phyloP scores from a whole-genome alignment of 30 jellyfish, hydroid and myxozoan genomes.

The Chironex yamaguchii region DNA sequence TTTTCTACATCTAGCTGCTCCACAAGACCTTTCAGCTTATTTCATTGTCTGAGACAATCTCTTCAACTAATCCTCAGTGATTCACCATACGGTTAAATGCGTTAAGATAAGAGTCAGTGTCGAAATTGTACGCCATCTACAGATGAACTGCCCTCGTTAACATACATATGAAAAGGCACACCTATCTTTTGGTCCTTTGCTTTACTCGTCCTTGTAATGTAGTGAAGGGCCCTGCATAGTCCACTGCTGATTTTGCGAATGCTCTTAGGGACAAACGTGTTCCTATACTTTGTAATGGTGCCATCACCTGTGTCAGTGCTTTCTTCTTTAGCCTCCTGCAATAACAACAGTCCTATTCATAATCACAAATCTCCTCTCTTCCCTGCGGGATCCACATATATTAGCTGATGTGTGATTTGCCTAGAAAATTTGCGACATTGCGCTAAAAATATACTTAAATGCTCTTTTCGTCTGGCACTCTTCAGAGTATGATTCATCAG shows the following conservation, averaged over 20 bases:
- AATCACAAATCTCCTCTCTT: constrained; percentile 22
- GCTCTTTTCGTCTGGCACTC: too few species aligned
- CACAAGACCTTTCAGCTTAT: constrained; percentile 52
- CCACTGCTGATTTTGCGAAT: constrained; percentile 52
- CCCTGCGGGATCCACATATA: constrained; percentile 1
- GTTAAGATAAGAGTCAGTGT: constrained; percentile 57
- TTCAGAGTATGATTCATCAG: too few species aligned
- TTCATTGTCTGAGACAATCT: constrained; percentile 57
- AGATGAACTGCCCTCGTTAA: constrained; percentile 67
- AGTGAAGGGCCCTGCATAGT: constrained; percentile 63
- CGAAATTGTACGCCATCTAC: constrained; percentile 65
- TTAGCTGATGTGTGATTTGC: too few species aligned
- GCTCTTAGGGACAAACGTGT: constrained; percentile 38
- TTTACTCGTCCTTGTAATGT: constrained; percentile 70
- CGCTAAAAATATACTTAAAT: too few species aligned
- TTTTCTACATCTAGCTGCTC: constrained; percentile 5
- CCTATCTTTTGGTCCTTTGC: constrained; percentile 42
- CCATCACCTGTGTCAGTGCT: constrained; percentile 41
- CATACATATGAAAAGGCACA: constrained; percentile 55
- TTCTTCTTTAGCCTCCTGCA: constrained; percentile 46
- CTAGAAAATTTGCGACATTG: too few species aligned
- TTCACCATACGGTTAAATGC: constrained; percentile 60
- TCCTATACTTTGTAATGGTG: constrained; percentile 47
- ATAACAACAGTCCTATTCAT: constrained; percentile 11
- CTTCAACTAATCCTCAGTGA: constrained; percentile 55